phyloP scores from a whole-genome alignment of 2,888 invertebrate species.

The Celastrina argiolus region DNA sequence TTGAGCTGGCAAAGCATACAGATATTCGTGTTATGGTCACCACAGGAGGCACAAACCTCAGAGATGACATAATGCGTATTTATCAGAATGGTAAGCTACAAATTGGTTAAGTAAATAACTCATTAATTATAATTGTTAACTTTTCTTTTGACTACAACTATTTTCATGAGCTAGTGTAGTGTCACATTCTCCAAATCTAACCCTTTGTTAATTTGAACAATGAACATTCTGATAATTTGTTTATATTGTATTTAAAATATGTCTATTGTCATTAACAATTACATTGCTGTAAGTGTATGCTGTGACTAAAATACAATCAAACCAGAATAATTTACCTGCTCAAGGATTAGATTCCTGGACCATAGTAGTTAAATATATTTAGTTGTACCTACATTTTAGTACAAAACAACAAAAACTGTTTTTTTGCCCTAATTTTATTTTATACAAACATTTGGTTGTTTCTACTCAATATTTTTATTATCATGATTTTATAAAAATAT shows the following conservation, averaged over 20 bases:
- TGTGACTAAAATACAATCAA: too few relatives aligned
- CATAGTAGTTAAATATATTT: neutral
- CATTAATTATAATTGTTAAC: too few relatives aligned
- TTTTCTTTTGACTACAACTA: too few relatives aligned
- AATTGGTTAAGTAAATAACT: neutral
- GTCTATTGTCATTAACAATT: too few relatives aligned
- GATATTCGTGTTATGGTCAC: slow-evolving; percentile 99
- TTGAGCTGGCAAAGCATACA: slow-evolving; percentile 98
- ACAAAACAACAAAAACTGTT: neutral
- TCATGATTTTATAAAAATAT: neutral
- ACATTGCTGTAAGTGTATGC: neutral
- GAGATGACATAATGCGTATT: slow-evolving; percentile 99
- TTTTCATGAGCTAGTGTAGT: too few relatives aligned
- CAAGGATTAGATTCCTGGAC: neutral
- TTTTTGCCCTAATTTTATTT: neutral
- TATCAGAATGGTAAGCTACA: slow-evolving; percentile 91
- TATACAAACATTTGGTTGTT: neutral
- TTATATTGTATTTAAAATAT: too few relatives aligned
- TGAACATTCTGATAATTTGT: too few relatives aligned
- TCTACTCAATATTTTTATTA: neutral
- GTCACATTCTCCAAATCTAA: too few relatives aligned
- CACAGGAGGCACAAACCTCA: slow-evolving; percentile 97
- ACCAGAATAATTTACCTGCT: neutral
- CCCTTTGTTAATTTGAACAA: too few relatives aligned
- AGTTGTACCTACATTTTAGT: too few relatives aligned